Percentiles rank a stretch among this genome's conserved stretches.
These are phyloP conservation scores for Scaptomyza tumidula DNA, from an alignment of 2,888 invertebrate genomes.

Conservation along the genomic window DNA sequence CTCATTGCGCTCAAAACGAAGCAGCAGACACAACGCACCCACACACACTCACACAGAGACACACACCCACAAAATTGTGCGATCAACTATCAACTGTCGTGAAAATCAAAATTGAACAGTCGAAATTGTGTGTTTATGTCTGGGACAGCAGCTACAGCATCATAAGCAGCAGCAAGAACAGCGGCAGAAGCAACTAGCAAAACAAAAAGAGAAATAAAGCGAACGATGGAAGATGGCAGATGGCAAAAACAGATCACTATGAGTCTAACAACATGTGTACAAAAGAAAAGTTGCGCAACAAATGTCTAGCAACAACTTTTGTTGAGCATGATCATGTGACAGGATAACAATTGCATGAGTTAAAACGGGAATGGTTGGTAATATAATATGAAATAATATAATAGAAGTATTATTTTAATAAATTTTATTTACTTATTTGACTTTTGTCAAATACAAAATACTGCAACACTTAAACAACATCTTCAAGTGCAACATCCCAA, in stretches of 20 bases:
- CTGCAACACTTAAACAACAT: too few species aligned
- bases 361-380: background rate
- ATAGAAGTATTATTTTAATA: background rate
- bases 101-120: conserved; percentile 63
- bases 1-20: conserved; percentile 72
- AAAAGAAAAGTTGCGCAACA: conserved; percentile 3
- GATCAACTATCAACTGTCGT: conserved; percentile 71
- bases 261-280: background rate
- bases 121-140: conserved; percentile 75
- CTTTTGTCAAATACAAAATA: too few species aligned
- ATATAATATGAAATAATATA: too few species aligned
- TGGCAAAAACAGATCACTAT: conserved; percentile 24
- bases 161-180: conserved; percentile 1
- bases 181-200: conserved; percentile 47
- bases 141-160: conserved; percentile 37
- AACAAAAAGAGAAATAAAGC: conserved; percentile 46
- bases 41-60: too few species aligned
- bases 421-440: too few species aligned
- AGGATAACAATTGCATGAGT: background rate
- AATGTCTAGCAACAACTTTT: conserved; percentile 17
- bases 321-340: conserved; percentile 7
- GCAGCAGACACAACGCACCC: conserved; percentile 48
- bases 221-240: conserved; percentile 13
- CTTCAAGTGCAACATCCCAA: background rate
- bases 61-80: conserved; percentile 46